Evolutionary conservation across 2,888 invertebrate genomes (phyloP), one percentile per base, ranked within the genome.

Genomic region (Hymenopus coronatus): DNA sequence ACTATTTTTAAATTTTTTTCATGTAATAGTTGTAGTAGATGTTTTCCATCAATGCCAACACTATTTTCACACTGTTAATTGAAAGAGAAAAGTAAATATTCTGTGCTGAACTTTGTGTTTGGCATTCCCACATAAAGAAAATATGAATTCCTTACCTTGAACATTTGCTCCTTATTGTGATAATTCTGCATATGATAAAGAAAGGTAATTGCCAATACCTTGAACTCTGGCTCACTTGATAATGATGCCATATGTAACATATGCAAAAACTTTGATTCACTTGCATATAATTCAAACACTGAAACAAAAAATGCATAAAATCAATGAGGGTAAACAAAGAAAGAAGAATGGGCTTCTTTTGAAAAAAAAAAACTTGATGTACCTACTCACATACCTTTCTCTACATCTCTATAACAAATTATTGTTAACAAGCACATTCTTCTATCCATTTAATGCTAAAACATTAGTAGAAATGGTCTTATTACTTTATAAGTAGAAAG

Each of bases 121-220:
- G 28, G 28, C 46, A 46, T 3, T 82, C 82, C n/a, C n/a, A 82
- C n/a, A 82, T 40, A 20, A 70, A 70, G 25, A 70, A 70, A 25
- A 20, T 20, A 70, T 70, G 28, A 84, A 30, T 6, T 12, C 12
- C 40, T 88, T 88, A 84, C 84, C 28, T 30, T 33, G 9, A 82
- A 6, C 25, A 85, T 9, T 28, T 85, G 7, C 7, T 28, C 20
- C 27, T 82, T 85, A 28, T 27, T 82, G 27, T 85, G 85, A 81
- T 85, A 88, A 84, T 88, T 28, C 20, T 85, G 85, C 15, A 88
- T 33, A 84, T 88, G 82, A 82, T 85, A 85, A 40, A 85, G 82
- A 27, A 85, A 88, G 15, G 28, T 28, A n/a, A 85, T 3, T 33
- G 88, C 54, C 8, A 82, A 54, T 4, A 40, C 33, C 30, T 82